Evolutionary conservation across 1,140 invertebrate species (phyloP).

Genomic region (Papilio polyxenes): DNA sequence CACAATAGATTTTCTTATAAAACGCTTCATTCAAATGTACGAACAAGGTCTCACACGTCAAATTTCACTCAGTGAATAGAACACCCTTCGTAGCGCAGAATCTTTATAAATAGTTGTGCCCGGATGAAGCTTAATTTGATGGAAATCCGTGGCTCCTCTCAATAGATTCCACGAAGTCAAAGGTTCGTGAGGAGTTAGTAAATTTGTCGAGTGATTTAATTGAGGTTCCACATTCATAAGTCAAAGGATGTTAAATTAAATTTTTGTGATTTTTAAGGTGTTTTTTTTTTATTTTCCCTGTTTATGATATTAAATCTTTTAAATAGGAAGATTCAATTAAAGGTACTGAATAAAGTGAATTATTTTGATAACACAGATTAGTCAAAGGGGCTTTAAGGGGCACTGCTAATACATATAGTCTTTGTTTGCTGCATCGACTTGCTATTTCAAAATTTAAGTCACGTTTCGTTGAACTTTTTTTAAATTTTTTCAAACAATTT

Average conservation of each 20-base stretch:
- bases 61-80: slow-evolving; percentile 78
- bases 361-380: too few species aligned
- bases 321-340: too few species aligned
- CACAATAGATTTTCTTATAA: slow-evolving; percentile 56
- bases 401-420: too few species aligned
- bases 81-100: slow-evolving; percentile 61
- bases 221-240: slow-evolving; percentile 55
- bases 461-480: background rate
- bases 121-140: slow-evolving; percentile 75
- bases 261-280: background rate
- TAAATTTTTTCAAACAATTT: background rate
- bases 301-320: background rate
- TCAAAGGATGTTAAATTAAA: slow-evolving; percentile 17
- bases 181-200: slow-evolving; percentile 59
- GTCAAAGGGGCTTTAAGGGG: too few species aligned
- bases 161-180: slow-evolving; percentile 70
- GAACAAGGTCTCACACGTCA: slow-evolving; percentile 74
- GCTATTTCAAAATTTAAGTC: too few species aligned
- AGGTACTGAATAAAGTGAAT: too few species aligned
- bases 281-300: background rate
- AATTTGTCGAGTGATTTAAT: slow-evolving; percentile 65
- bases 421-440: too few species aligned
- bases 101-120: slow-evolving; percentile 79
- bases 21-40: slow-evolving; percentile 58
- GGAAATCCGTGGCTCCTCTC: slow-evolving; percentile 66